phyloP scores from a whole-genome alignment of 2,797 vertebrate genomes.

The Spinus pinus region DNA sequence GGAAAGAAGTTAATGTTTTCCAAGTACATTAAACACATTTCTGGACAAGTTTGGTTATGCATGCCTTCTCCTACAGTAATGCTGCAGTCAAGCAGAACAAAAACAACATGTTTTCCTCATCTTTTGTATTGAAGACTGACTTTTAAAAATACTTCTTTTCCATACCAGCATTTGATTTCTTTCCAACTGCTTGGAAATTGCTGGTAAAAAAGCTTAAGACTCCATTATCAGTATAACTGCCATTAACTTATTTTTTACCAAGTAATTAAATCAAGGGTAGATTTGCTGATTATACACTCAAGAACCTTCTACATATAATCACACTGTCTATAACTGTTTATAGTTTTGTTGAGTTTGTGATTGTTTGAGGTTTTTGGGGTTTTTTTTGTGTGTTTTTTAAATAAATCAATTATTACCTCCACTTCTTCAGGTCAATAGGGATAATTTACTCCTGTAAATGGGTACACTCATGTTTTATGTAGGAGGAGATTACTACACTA shows the following conservation, averaged over 20 bases:
- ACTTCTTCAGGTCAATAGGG: not conserved
- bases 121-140: not conserved
- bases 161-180: not conserved
- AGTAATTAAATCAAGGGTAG: not conserved
- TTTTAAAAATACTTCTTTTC: not conserved
- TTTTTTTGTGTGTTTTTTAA: not conserved
- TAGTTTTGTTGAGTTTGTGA: not conserved
- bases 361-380: not conserved
- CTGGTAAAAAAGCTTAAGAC: not conserved
- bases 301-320: not conserved
- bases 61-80: not conserved
- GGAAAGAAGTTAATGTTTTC: slow-evolving; percentile 50
- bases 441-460: not conserved
- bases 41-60: slow-evolving; percentile 11
- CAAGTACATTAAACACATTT: slow-evolving; percentile 7
- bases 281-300: not conserved
- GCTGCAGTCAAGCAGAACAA: slow-evolving; percentile 18
- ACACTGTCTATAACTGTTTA: not conserved
- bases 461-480: not conserved
- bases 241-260: not conserved
- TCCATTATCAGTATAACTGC: not conserved
- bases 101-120: slow-evolving; percentile 1
- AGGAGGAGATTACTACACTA: not conserved
- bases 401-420: not conserved
- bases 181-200: not conserved